Percentiles rank a stretch among this genome's conserved stretches.
Conservation (phyloP, 2,797 vertebrate genomes). For the Pangasius sanitwongsei region DNA sequence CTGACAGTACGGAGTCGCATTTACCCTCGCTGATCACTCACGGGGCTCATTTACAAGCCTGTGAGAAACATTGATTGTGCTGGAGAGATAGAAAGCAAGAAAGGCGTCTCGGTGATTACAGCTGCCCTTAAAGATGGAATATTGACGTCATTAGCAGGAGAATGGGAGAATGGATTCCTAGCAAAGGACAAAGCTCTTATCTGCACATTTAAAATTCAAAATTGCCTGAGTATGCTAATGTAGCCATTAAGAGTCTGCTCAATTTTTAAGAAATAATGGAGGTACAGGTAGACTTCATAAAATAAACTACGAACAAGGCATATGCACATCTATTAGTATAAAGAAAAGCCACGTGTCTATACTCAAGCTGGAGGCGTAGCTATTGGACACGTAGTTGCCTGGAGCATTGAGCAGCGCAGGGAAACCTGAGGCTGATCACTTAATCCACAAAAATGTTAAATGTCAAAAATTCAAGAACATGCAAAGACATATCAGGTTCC, state of each 20-base stretch:
- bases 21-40: conserved; percentile 23
- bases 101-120: conserved; percentile 50
- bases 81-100: conserved; percentile 37
- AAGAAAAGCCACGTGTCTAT: not conserved
- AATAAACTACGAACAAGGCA: not conserved
- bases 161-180: conserved; percentile 55
- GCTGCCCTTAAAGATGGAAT: conserved; percentile 46
- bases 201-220: conserved; percentile 37
- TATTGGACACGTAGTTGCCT: not conserved
- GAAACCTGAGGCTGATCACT: not conserved
- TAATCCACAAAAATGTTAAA: not conserved
- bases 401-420: not conserved
- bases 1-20: conserved; percentile 13
- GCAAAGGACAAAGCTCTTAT: conserved; percentile 35
- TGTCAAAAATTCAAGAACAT: not conserved
- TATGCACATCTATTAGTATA: not conserved
- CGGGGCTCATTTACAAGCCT: conserved; percentile 42
- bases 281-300: not conserved
- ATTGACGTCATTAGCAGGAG: conserved; percentile 66
- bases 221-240: not conserved
- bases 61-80: conserved; percentile 23
- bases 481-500: not conserved
- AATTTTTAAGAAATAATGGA: not conserved
- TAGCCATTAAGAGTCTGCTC: not conserved
- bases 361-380: not conserved